Base-by-base conservation (phyloP, 1,140 invertebrate genomes). In the Wiebesia pumilae region DNA sequence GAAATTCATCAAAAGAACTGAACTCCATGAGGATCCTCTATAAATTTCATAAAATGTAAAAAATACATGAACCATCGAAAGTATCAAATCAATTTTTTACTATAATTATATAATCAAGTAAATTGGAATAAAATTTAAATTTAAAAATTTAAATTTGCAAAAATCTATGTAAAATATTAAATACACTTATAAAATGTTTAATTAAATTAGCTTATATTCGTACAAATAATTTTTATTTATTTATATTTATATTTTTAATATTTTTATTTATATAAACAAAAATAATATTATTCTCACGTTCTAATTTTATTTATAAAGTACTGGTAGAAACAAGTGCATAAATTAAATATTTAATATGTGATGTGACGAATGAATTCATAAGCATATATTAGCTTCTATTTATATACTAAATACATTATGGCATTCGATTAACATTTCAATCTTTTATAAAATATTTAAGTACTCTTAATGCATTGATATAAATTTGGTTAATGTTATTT, bases 31-130 rank as follows among this genome's bases (percentile, higher is more conserved):
- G 33, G 38, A 80, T 54, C 73, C 35, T 38, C 35, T 87, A 73
- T 35, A 85, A 88, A 88, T 81, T 85, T 79, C 51, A 85, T 84
- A 35, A 84, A 58, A 85, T 54, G 78, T 27, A 58, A 83, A 83
- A 54, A 38, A 69, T 30, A 27, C 24, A 54, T 7, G 47, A 38
- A 38, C 24, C 27, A 19, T 82, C 65, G 9, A 51, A 82, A 71
- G 33, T 82, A 51, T 3, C 30, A 30, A 30, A 82, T 82, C 12
- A 69, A 82, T 82, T 82, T 82, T 82, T 82, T n/a, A 82, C 19
- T 30, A 40, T 65, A 43, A 51, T 69, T 82, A 81, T 51, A 47
- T 82, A 12, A 27, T 14, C 40, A 30, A 82, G 33, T 81, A 40
- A 27, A 43, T 40, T 65, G 0, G 16, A 58, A 58, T 7, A 12